Evolutionary conservation across 2,797 vertebrate species (phyloP), one percentile per base, ranked within the genome.

Genomic region (Tachyglossus aculeatus): DNA sequence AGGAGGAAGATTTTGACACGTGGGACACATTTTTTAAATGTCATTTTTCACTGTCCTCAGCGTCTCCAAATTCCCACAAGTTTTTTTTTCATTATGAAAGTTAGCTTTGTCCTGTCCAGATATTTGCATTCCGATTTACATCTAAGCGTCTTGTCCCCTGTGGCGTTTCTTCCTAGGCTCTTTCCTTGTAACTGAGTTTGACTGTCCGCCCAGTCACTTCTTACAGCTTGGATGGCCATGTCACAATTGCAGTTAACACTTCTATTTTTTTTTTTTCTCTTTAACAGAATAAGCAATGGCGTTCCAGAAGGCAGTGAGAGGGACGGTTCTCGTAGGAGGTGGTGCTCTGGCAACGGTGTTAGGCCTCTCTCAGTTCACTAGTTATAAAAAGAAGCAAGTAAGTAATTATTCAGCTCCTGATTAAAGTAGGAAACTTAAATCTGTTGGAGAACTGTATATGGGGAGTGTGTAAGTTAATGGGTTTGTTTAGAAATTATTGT

Each of bases 271-370:
- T 56, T 70, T 50, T 65, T 48, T 25, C 62, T 37, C 62, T 71
- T 67, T 83, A 71, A 31, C 85, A 90, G 89, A 90, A 84, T 91
- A 87, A 89, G 76, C 88, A 77, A 99, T 99, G 98, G 96, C 97
- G 60, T 98, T 97, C 94, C 95, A 88, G 80, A 98, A 94, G 87
- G 94, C 89, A 76, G 85, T 95, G 81, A 97, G 94, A 82, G 93
- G 94, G 77, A 95, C 95, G n/a, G 81, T 91, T 71, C 71, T 98
- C 61, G 65, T 97, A 51, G 96, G 96, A 79, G 93, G 96, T 22
- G 96, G 96, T 69, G 93, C 94, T 14, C 89, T 96, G 48, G 95
- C 94, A 41, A 83, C 95, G 0, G 87, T 93, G 31, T 93, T 96
- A 47, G 95, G 96, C 85, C 89, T 98, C 53, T 98, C 96, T 21